phyloP scores from a whole-genome alignment of 2,888 invertebrate genomes.

The Zhengitettix transpicula region DNA sequence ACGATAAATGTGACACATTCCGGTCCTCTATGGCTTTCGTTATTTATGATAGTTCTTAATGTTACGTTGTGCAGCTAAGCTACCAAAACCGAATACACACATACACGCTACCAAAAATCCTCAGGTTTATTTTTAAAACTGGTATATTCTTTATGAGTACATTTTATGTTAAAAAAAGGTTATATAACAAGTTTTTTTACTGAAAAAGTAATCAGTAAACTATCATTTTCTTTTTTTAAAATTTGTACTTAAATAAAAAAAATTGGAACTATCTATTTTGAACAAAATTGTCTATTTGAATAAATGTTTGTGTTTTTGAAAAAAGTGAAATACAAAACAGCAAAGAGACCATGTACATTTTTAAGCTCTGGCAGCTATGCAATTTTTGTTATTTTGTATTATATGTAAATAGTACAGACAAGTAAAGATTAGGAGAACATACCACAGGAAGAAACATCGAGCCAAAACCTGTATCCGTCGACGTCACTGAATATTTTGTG shows the following conservation, averaged over 20 bases:
- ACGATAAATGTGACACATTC: slow-evolving; percentile 6
- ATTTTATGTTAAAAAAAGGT: not conserved
- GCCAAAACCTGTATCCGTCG: not conserved
- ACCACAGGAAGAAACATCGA: slow-evolving; percentile 6
- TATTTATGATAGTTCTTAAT: not conserved
- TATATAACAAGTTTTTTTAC: not conserved
- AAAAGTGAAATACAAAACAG: no score
- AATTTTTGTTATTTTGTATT: not conserved
- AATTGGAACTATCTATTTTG: not conserved
- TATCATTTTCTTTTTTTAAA: not conserved
- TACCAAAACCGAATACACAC: slow-evolving; percentile 1
- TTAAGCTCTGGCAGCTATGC: not conserved
- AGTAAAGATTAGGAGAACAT: slow-evolving; percentile 1
- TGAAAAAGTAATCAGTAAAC: not conserved
- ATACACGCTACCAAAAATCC: slow-evolving; percentile 4
- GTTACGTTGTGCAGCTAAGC: not conserved
- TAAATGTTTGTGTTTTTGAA: not conserved
- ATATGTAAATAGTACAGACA: not conserved
- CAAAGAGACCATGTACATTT: not conserved
- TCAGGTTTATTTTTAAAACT: slow-evolving; percentile 2
- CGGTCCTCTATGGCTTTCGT: slow-evolving; percentile 4
- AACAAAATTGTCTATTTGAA: not conserved
- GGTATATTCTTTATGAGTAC: not conserved
- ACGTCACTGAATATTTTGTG: no score
- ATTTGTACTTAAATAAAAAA: not conserved